Percentiles rank a stretch among this genome's conserved stretches.
These are phyloP conservation scores for Pterois miles DNA, from an alignment of 2,797 vertebrate genomes.

Conservation along the genomic window DNA sequence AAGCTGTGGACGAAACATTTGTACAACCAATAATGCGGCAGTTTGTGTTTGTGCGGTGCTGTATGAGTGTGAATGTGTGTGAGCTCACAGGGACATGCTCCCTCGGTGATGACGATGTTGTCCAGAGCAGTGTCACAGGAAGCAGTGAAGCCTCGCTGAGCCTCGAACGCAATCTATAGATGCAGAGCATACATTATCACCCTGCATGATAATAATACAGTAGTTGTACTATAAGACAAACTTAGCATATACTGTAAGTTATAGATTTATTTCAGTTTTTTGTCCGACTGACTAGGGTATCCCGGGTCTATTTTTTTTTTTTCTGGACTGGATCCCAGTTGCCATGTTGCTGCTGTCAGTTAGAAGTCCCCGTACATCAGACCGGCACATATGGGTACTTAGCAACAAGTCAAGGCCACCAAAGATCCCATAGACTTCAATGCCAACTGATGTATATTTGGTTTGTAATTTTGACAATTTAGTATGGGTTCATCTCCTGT, in stretches of 20 bases:
- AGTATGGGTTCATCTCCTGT: too few relatives aligned
- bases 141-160: slow-evolving; percentile 64
- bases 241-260: too few relatives aligned
- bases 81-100: slow-evolving; percentile 82
- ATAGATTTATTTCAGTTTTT: not conserved
- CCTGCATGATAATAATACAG: not conserved
- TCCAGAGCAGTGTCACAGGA: slow-evolving; percentile 84
- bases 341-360: not conserved
- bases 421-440: too few relatives aligned
- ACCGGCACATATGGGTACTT: too few relatives aligned
- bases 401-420: too few relatives aligned
- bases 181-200: not conserved
- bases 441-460: too few relatives aligned
- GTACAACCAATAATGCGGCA: not conserved
- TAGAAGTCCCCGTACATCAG: not conserved
- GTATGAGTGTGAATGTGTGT: not conserved
- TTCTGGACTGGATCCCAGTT: not conserved
- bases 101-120: slow-evolving; percentile 83
- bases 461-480: too few relatives aligned
- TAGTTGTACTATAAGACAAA: not conserved
- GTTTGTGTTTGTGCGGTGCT: not conserved
- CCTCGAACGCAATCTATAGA: slow-evolving; percentile 83
- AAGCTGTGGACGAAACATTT: slow-evolving; percentile 67
- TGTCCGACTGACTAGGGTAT: too few relatives aligned
- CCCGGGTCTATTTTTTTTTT: too few relatives aligned